Evolutionary conservation across 2,113 vertebrate genomes (phyloP), one percentile per base, ranked within the genome.

Genomic region (Myrmecobius fasciatus): DNA sequence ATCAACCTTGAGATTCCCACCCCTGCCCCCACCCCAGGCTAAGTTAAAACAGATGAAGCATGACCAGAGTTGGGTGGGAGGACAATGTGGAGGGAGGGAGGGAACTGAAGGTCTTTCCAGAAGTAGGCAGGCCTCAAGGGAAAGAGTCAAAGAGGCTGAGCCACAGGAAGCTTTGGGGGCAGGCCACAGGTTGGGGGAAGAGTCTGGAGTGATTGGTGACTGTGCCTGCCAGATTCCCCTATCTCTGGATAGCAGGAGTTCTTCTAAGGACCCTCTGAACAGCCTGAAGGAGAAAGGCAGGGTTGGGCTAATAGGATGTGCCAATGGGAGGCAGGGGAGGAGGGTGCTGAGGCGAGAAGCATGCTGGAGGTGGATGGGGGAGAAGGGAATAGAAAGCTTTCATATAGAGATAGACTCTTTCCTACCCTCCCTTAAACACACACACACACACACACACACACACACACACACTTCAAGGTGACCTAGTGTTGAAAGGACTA

Each of bases 181-280:
- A 83, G 67, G 67, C 67, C n/a, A 83, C 67, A 83, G 67, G 67
- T 83, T 83, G 67, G n/a, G 67, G 67, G 67, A 43, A 83, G 67
- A 83, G 67, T n/a, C 67, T 83, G 67, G 67, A 83, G 67, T 83
- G 67, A 83, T n/a, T 83, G 67, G 67, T 83, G n/a, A 83, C 67
- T 83, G 67, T 83, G 67, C 6, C 67, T 83, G 67, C 67, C 67
- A 83, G 67, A 83, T 83, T 83, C n/a, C 67, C 67, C 36, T 83
- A 83, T 83, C 67, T 83, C 67, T 43, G 67, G 67, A 83, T 83
- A 20, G 67, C 67, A 83, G 67, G 20, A 83, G 67, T n/a, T 83
- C 67, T 83, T 43, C 67, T 83, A 83, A 83, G 67, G 67, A 83
- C 67, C 67, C n/a, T 43, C 67, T 83, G 67, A 83, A 83, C 67